These are phyloP conservation scores for Mugil cephalus DNA, from an alignment of 2,113 vertebrate species.

Conservation along the genomic window DNA sequence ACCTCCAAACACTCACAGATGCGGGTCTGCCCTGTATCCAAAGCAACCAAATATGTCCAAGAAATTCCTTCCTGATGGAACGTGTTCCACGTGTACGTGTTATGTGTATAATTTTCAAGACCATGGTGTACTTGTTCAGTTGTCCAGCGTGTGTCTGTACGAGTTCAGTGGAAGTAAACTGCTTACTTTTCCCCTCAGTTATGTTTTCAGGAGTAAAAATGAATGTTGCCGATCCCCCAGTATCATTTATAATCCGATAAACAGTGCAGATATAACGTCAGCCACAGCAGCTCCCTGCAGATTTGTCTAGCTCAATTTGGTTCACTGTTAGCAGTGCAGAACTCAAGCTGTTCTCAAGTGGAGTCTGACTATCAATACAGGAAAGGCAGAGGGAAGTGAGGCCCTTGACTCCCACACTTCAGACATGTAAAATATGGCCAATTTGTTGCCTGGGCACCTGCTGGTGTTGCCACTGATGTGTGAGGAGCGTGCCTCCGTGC, in stretches of 20 bases:
- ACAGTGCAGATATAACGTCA: conserved; percentile 8
- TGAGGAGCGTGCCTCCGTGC: conserved; percentile 27
- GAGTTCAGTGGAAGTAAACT: conserved; percentile 7
- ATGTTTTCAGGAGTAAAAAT: conserved; percentile 12
- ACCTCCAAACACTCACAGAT: conserved; percentile 26
- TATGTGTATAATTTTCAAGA: background rate
- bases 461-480: conserved; percentile 37
- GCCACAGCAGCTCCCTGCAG: conserved; percentile 17
- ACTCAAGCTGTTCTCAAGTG: conserved; percentile 41
- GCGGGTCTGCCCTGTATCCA: conserved; percentile 53
- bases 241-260: conserved; percentile 44
- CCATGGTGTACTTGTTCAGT: background rate
- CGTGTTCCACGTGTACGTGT: conserved; percentile 51
- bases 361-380: conserved; percentile 35
- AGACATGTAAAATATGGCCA: conserved; percentile 52
- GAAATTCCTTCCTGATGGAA: conserved; percentile 50
- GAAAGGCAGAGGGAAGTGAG: background rate
- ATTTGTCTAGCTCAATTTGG: conserved; percentile 46
- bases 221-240: conserved; percentile 22
- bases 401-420: conserved; percentile 19
- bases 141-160: background rate
- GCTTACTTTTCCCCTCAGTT: conserved; percentile 12
- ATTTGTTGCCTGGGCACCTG: conserved; percentile 27
- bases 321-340: conserved; percentile 1
- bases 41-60: conserved; percentile 63